Evolutionary conservation across 2,888 invertebrate genomes (phyloP), one percentile per base, ranked within the genome.

Genomic region (Azorinus chamasolen): DNA sequence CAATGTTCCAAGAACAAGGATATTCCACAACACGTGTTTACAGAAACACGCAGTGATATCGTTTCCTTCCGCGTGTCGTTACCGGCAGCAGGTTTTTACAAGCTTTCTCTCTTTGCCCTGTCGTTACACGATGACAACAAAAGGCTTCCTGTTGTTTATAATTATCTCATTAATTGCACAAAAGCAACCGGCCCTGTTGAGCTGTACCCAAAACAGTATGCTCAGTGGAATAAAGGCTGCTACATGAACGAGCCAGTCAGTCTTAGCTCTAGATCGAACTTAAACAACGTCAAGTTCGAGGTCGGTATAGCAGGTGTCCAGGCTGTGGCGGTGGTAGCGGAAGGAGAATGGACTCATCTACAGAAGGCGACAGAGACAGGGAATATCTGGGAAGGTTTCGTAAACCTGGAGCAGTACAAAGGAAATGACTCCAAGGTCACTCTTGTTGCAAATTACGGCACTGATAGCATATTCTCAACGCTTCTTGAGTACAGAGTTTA

Each of bases 221-320:
- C 87, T 10, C 83, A 83, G 46, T 89, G 88, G 87, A 89, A 87
- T 22, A 84, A 87, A 41, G 85, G 87, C 4, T 87, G 89, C 41
- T 87, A 82, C 65, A 81, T 89, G 18, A 82, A 74, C 18, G 85
- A 83, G 16, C 88, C 89, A 0, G 61, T 82, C 25, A 68, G 64
- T n/a, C 72, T 89, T 14, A 73, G 82, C n/a, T 48, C 54, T 0
- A 81, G 83, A 12, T 69, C 50, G 22, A 73, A 77, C 0, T 76
- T 83, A 10, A 66, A 75, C 0, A 83, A 65, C 22, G 81, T 85
- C 14, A 63, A 66, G n/a, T 89, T 87, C 65, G 82, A 84, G 37
- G 79, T 75, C 1, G 64, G 64, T 45, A 68, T 88, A 48, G 87
- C 89, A 2, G 78, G 75, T n/a, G 87, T 86, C 12, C 50, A 66